Evolutionary conservation across 2,113 vertebrate genomes (phyloP).

Genomic region (Polypterus bichir): DNA sequence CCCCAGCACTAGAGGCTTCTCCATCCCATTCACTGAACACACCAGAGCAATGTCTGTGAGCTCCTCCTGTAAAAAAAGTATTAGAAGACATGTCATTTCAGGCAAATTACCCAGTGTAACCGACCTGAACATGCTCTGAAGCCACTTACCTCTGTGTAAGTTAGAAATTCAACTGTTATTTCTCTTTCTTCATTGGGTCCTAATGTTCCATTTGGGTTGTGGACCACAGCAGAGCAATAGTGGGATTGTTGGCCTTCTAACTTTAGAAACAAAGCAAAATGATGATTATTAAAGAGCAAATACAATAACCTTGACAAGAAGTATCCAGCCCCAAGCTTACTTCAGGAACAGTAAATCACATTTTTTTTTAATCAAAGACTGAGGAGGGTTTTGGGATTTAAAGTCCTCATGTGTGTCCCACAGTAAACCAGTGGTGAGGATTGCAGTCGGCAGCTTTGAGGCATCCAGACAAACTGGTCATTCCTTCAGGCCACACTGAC

Average conservation of each 20-base stretch:
- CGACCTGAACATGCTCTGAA: not conserved
- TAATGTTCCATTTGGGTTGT: constrained; percentile 51
- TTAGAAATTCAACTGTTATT: constrained; percentile 50
- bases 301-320: too few relatives aligned
- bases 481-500: too few relatives aligned
- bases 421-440: too few relatives aligned
- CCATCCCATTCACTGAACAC: constrained; percentile 68
- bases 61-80: constrained; percentile 46
- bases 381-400: too few relatives aligned
- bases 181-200: constrained; percentile 57
- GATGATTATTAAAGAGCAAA: not conserved
- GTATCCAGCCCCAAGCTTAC: too few relatives aligned
- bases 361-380: too few relatives aligned
- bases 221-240: constrained; percentile 42
- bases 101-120: not conserved
- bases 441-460: too few relatives aligned
- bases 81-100: constrained; percentile 4
- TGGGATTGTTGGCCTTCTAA: constrained; percentile 56
- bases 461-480: too few relatives aligned
- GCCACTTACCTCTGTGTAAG: constrained; percentile 46
- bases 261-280: constrained; percentile 30
- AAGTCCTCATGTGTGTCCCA: too few relatives aligned
- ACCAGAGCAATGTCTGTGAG: constrained; percentile 52
- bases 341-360: too few relatives aligned
- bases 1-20: constrained; percentile 54